phyloP scores from a whole-genome alignment of 2,113 vertebrate species.

The Alexandromys fortis region DNA sequence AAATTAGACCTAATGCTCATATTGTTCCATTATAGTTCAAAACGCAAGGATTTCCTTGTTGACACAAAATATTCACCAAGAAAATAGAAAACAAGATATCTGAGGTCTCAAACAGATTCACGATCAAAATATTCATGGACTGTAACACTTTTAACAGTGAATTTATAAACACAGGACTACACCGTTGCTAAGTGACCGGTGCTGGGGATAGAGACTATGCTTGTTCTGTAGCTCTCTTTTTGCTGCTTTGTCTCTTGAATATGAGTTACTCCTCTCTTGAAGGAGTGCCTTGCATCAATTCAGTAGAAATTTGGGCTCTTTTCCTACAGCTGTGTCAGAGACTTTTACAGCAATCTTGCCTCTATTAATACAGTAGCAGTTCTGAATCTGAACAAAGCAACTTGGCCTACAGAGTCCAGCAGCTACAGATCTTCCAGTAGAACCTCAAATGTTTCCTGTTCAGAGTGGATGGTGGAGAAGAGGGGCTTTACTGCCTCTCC shows the following conservation, averaged over 20 bases:
- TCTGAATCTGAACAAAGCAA: neutral
- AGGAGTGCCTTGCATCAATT: neutral
- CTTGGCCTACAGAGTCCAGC: neutral
- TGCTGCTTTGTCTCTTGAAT: neutral
- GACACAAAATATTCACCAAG: neutral
- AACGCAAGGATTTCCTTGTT: neutral
- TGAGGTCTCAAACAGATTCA: neutral
- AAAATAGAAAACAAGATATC: neutral
- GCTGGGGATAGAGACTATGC: neutral
- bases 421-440: neutral
- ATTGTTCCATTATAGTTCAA: neutral
- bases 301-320: neutral
- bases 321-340: neutral
- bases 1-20: neutral
- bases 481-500: neutral
- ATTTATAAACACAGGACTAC: neutral
- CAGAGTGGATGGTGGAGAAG: neutral
- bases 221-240: neutral
- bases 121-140: neutral
- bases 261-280: neutral
- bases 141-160: neutral
- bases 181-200: neutral
- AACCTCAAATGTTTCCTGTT: neutral
- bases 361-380: neutral
- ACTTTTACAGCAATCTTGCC: neutral